A percentile compares a stretch with the other conserved stretches of the same genome.
phyloP scores from a whole-genome alignment of 2,113 vertebrate genomes.

The western clawed frog (Xenopus tropicalis) region DNA sequence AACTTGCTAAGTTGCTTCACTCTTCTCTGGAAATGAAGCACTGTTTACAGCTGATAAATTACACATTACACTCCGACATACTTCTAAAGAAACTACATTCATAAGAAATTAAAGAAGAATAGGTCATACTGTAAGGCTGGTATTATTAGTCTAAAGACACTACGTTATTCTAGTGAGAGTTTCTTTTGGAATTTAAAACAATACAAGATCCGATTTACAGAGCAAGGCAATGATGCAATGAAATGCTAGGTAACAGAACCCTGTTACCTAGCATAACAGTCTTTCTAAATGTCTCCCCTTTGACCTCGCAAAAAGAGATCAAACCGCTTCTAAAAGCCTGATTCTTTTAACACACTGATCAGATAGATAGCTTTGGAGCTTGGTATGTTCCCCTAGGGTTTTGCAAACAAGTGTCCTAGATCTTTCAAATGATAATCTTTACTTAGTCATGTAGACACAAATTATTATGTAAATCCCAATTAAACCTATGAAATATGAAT shows the following conservation, averaged over 20 bases:
- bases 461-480: slow-evolving; percentile 59
- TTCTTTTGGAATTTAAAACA: slow-evolving; percentile 5
- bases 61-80: too few species aligned
- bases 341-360: slow-evolving; percentile 64
- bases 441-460: slow-evolving; percentile 59
- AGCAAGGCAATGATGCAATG: slow-evolving; percentile 3
- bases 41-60: too few species aligned
- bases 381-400: slow-evolving; percentile 65
- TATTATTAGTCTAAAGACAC: too few species aligned
- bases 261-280: not conserved
- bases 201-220: slow-evolving; percentile 15
- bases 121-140: too few species aligned
- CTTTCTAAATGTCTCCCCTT: slow-evolving; percentile 60
- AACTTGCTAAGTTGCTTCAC: too few species aligned
- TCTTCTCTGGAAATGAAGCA: too few species aligned
- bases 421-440: slow-evolving; percentile 63
- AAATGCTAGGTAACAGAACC: not conserved
- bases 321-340: slow-evolving; percentile 73
- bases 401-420: slow-evolving; percentile 63
- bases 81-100: too few species aligned
- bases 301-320: slow-evolving; percentile 73
- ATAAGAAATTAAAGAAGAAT: too few species aligned
- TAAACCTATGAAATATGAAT: slow-evolving; percentile 58
- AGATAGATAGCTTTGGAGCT: slow-evolving; percentile 67
- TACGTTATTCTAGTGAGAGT: not conserved